Percentiles rank a stretch among this genome's conserved stretches.
Evolutionary conservation across 2,888 invertebrate species (phyloP).

Genomic region (Phalangium opilio): DNA sequence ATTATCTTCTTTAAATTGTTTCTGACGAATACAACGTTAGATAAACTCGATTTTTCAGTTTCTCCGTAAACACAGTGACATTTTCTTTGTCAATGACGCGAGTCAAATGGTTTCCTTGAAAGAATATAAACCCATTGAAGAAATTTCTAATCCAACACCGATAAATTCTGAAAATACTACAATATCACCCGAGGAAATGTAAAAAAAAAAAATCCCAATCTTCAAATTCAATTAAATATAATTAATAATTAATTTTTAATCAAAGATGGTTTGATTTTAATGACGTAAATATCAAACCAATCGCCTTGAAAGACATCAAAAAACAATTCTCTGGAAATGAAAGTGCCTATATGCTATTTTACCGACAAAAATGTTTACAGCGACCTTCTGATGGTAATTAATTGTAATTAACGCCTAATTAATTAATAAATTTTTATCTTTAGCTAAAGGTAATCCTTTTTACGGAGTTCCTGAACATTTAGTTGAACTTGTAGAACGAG

Average conservation of each 20-base stretch:
- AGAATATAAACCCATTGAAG: constrained; percentile 2
- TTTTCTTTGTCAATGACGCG: constrained; percentile 9
- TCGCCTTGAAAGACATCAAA: constrained; percentile 27
- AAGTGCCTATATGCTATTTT: constrained; percentile 34
- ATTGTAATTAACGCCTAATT: too few species aligned
- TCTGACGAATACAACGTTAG: too few species aligned
- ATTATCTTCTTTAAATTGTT: too few species aligned
- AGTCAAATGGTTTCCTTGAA: constrained; percentile 15
- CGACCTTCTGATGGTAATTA: constrained; percentile 26
- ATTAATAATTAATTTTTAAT: background rate
- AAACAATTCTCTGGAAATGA: constrained; percentile 30
- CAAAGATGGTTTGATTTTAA: constrained; percentile 32
- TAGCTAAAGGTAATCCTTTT: constrained; percentile 20
- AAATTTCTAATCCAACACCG: background rate
- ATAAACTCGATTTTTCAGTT: constrained; percentile 6
- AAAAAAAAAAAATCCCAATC: too few species aligned
- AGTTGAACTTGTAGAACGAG: constrained; percentile 22
- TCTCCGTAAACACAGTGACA: constrained; percentile 14
- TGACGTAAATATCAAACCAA: constrained; percentile 29
- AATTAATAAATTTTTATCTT: constrained; percentile 1
- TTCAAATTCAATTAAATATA: too few species aligned
- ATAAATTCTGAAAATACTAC: too few species aligned
- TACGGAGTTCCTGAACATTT: constrained; percentile 25
- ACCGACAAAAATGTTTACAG: constrained; percentile 24
- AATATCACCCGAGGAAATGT: too few species aligned